Evolutionary conservation across 2,797 vertebrate genomes (phyloP).

Genomic region (Pangasius sanitwongsei): DNA sequence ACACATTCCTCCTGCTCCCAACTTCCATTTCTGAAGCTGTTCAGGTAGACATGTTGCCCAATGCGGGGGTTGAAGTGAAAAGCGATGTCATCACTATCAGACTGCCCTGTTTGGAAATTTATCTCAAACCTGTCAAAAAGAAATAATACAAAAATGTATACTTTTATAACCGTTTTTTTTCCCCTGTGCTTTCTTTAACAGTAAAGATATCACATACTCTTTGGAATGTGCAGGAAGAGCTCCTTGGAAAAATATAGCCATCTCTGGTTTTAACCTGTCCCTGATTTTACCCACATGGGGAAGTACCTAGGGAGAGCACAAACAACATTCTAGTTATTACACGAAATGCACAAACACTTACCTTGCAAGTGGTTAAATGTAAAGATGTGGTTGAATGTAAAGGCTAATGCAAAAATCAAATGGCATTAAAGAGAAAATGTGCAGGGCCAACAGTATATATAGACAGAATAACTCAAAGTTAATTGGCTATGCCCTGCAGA

Average conservation of each 20-base stretch:
- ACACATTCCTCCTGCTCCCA: slow-evolving; percentile 23
- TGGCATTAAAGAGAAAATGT: background rate
- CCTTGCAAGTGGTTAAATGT: background rate
- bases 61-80: slow-evolving; percentile 33
- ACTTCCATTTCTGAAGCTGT: slow-evolving; percentile 12
- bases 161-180: background rate
- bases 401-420: background rate
- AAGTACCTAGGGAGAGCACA: background rate
- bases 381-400: background rate
- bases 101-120: slow-evolving; percentile 34
- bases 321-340: background rate
- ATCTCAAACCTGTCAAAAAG: slow-evolving; percentile 31
- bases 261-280: background rate
- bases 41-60: background rate
- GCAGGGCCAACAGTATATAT: background rate
- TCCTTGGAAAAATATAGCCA: slow-evolving; percentile 27
- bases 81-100: slow-evolving; percentile 36
- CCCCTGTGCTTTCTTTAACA: background rate
- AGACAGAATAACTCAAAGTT: background rate
- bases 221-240: slow-evolving; percentile 11
- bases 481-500: background rate
- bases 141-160: background rate
- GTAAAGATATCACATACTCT: background rate
- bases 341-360: background rate
- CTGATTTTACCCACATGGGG: background rate